Conservation (phyloP, 1,140 invertebrate species). For the Heliconius himera region DNA sequence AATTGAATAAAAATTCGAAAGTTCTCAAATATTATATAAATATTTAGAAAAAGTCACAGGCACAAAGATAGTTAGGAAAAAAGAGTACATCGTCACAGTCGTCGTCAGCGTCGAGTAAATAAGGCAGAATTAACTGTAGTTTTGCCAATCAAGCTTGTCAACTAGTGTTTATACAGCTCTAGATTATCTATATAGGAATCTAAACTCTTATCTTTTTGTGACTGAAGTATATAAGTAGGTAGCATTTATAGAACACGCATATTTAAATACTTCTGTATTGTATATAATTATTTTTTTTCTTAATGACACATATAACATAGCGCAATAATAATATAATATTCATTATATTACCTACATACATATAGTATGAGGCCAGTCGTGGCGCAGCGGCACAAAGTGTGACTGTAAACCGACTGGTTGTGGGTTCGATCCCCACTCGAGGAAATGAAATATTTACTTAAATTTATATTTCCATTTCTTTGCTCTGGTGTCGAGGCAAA, state of each 20-base stretch:
- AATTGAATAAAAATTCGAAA: neutral
- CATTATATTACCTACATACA: too few relatives aligned
- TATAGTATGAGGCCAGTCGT: too few relatives aligned
- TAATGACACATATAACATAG: neutral
- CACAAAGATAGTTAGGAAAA: neutral
- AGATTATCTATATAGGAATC: constrained; percentile 29
- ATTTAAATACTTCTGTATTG: neutral
- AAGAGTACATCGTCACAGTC: neutral
- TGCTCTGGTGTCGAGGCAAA: too few relatives aligned
- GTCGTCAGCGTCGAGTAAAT: constrained; percentile 7
- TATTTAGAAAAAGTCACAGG: neutral
- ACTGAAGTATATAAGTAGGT: neutral
- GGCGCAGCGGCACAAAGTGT: too few relatives aligned
- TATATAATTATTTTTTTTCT: too few relatives aligned
- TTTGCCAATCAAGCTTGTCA: constrained; percentile 36
- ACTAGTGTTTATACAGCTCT: constrained; percentile 18
- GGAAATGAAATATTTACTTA: too few relatives aligned
- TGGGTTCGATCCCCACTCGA: too few relatives aligned
- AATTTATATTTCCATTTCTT: too few relatives aligned
- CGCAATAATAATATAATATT: neutral
- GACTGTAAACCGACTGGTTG: too few relatives aligned
- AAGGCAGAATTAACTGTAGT: constrained; percentile 35
- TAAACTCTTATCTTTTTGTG: constrained; percentile 1
- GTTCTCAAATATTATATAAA: neutral
- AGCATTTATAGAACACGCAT: neutral